Base-by-base conservation (phyloP, 2,113 vertebrate species). In the Salvator merianae region DNA sequence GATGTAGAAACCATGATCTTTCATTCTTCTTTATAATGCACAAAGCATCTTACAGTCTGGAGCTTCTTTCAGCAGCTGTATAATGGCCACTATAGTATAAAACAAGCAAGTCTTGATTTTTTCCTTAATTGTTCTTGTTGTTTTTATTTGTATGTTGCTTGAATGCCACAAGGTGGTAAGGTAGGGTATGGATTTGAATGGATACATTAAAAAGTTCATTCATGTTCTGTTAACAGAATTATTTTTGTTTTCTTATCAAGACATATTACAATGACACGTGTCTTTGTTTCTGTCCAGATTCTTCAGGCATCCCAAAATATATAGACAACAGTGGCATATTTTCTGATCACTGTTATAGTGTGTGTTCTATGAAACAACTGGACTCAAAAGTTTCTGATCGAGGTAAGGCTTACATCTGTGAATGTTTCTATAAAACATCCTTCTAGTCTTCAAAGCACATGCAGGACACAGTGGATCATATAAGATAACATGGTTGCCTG, bases 281-380 rank as follows among this genome's bases (percentile, higher is more conserved):
- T 59, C n/a, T 77, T 40, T 83, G 36, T 63, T 72, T 53, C 30
- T 85, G 24, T 85, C 77, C 38, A 97, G 96, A 97, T 94, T 96
- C 95, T 84, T 94, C 95, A 24, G 95, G 96, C 89, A 93, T 93
- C 86, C 95, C 82, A 86, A 96, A 94, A 94, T 96, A 95, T 84
- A 95, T 95, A 91, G 96, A 95, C 90, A 95, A 96, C 86, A 97
- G 92, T 92, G 96, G 96, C 4, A 97, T 97, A 89, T 96, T 96
- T 93, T 97, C 96, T 83, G 96, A 97, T 77, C 96, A 97, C 90
- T 97, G 96, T 93, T 97, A 97, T 0, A 97, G 96, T 1, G 96
- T 97, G 82, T 97, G 96, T 90, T 97, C 96, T 81, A 95, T 97
- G 93, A 95, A 95, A 90, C 96, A 96, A 77, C 93, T 95, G 77